Conservation (phyloP, 2,888 invertebrate species). For the Calameuta filiformis region DNA sequence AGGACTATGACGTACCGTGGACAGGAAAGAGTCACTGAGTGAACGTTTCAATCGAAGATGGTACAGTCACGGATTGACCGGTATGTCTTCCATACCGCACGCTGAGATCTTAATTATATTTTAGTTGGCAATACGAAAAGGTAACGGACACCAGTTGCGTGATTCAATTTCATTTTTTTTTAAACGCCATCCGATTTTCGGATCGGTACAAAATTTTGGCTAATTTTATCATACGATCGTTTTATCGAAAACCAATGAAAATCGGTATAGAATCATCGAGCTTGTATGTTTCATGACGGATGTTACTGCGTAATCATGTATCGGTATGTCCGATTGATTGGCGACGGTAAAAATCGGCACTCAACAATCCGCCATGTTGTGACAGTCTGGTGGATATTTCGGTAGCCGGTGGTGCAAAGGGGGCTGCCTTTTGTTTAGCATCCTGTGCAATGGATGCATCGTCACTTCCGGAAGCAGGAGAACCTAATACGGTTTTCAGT, state of each 20-base stretch:
- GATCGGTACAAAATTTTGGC: background rate
- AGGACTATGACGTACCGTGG: background rate
- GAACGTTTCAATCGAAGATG: background rate
- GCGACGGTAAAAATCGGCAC: slow-evolving; percentile 10
- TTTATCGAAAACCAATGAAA: background rate
- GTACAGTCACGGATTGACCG: background rate
- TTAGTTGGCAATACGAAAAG: background rate
- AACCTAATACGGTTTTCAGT: background rate
- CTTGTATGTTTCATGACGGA: background rate
- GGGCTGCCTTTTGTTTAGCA: slow-evolving; percentile 28
- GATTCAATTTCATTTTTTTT: background rate
- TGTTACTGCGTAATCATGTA: slow-evolving; percentile 3
- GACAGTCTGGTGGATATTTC: slow-evolving; percentile 1
- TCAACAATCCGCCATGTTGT: slow-evolving; percentile 9
- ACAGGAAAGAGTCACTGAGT: background rate
- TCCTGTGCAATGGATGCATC: slow-evolving; percentile 32
- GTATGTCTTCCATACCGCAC: background rate
- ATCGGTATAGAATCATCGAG: background rate
- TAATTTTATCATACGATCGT: background rate
- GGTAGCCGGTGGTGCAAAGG: slow-evolving; percentile 1
- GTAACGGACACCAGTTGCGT: background rate
- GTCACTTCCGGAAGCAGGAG: slow-evolving; percentile 32
- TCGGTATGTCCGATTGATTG: slow-evolving; percentile 10
- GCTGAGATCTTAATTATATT: background rate
- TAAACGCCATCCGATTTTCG: background rate